These are phyloP conservation scores for Lithophane socia DNA, from an alignment of 2,888 invertebrate genomes.

Conservation along the genomic window DNA sequence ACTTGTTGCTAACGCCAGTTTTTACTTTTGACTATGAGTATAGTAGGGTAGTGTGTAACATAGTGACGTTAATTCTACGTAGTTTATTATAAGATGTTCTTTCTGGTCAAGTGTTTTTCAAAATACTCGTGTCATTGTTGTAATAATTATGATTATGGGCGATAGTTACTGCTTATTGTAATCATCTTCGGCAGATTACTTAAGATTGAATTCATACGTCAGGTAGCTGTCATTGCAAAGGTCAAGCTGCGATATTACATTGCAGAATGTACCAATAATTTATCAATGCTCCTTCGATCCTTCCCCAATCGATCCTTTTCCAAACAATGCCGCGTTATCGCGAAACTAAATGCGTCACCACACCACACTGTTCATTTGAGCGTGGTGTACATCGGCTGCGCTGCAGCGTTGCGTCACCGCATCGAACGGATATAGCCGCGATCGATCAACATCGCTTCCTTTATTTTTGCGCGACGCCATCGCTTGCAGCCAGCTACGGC, in stretches of 20 bases:
- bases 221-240: constrained; percentile 17
- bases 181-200: constrained; percentile 2
- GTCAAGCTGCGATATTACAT: constrained; percentile 21
- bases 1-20: constrained; percentile 40
- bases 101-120: not conserved
- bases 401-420: constrained; percentile 77
- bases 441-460: constrained; percentile 80
- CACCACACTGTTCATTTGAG: constrained; percentile 63
- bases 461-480: constrained; percentile 77
- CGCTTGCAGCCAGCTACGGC: constrained; percentile 58
- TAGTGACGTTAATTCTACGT: constrained; percentile 2
- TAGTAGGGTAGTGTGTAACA: not conserved
- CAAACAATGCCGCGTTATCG: constrained; percentile 66
- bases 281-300: constrained; percentile 19
- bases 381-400: constrained; percentile 59
- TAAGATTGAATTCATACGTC: constrained; percentile 17
- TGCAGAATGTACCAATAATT: constrained; percentile 29
- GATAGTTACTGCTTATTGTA: constrained; percentile 7
- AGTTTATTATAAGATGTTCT: not conserved
- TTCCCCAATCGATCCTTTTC: too few relatives aligned
- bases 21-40: constrained; percentile 22
- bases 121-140: constrained; percentile 9
- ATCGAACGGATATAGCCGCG: constrained; percentile 81
- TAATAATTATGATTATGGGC: not conserved
- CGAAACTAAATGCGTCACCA: constrained; percentile 67